Base-by-base conservation (phyloP, 2,888 invertebrate species). In the Clanis bilineata region DNA sequence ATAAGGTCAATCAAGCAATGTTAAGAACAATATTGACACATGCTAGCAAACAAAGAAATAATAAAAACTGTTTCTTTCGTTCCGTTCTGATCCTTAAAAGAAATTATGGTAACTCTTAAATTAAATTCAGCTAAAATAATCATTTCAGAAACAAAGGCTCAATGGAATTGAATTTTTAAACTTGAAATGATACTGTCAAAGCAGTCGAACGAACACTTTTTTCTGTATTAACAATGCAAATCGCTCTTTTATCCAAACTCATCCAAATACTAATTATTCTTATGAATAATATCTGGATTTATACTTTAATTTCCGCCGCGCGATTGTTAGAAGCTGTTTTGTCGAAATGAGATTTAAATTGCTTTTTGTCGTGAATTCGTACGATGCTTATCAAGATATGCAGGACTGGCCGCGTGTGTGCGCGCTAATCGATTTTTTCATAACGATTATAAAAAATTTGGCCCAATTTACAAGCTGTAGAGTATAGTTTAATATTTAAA, bases 251-350 rank as follows among this genome's bases (percentile, higher is more conserved):
- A 77, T 75, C 70, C 72, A 74, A 80, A 77, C 72, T 79, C 82
- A 74, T 80, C 72, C 72, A 75, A 73, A 74, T 77, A 77, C 69
- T 79, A 81, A 83, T 83, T 81, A 80, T 82, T 73, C 75, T 78
- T 79, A 74, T 77, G 82, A 83, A 83, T 82, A 82, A 78, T 78
- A 83, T 78, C 77, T 68, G 71, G 76, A 79, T 80, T 78, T 73
- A 69, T 76, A 75, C 73, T 80, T 82, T 82, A 84, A 85, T 85
- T 84, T 85, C 84, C 85, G 76, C 67, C 73, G 69, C 66, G 72
- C 68, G 68, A 78, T 79, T 77, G 74, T 78, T 75, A 66, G 64
- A 62, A 69, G 70, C 66, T 73, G 70, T 78, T 80, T 78, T 70
- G 71, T 64, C 71, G 64, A 67, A 80, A 81, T 80, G 79, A 77